Evolutionary conservation across 2,113 vertebrate genomes (phyloP), one percentile per base, ranked within the genome.

Genomic region (Syngnathus floridae): DNA sequence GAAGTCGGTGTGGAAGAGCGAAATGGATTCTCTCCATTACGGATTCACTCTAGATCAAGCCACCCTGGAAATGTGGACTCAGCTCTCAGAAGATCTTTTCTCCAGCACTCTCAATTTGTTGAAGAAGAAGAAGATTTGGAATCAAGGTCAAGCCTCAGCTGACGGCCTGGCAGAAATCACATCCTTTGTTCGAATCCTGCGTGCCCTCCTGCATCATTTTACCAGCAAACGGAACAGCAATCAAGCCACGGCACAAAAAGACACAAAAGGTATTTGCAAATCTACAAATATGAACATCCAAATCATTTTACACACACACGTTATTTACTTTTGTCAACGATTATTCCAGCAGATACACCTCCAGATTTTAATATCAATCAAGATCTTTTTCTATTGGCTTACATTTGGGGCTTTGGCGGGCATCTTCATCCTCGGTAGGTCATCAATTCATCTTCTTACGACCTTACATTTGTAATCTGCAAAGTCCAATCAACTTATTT

Each of bases 371-470:
- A 55, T 13, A 51, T 45, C 26, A 66, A 73, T 43, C 59, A 72
- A 52, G 51, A 80, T 2, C 49, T 91, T 71, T 93, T 96, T 74
- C 73, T 93, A 26, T 80, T 92, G 45, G 90, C 93, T 52, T 90
- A 91, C 65, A 80, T 93, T 64, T 95, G 94, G 94, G 91, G 93
- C 36, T 95, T 95, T 80, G 90, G 93, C 78, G 91, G 90, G 62
- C 90, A 90, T 51, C 87, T 95, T 10, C 90, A 92, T 37, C 84
- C 90, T 67, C 87, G 89, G 94, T 95, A 87, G 71, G 65, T 71
- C 26, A 56, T 1, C 2, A 61, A 12, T 64, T 52, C 38, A 46
- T 73, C 4, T 67, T 16, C 3, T 65, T 38, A 16, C 4, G 31
- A 17, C 14, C 10, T 58, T 11, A 14, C 41, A 46, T 64, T 5